Percentiles rank a stretch among this genome's conserved stretches.
phyloP scores from a whole-genome alignment of 1,140 invertebrate genomes.

The Calephelis virginiensis region DNA sequence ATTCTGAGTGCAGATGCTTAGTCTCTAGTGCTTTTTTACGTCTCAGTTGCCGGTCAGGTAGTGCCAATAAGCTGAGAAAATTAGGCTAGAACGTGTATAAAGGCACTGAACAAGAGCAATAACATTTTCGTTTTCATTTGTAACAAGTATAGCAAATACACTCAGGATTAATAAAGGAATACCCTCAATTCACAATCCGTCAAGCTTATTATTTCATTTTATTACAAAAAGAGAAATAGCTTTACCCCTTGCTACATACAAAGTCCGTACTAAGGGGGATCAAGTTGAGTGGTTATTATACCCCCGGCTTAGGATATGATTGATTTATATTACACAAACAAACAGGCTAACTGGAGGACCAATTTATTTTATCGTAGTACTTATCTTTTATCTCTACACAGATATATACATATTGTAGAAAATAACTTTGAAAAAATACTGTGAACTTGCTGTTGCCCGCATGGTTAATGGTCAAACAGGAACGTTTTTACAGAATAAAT shows the following conservation, averaged over 20 bases:
- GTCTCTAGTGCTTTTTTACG: no score
- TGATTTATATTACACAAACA: slow-evolving; percentile 10
- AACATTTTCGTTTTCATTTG: no score
- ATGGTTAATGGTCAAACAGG: no score
- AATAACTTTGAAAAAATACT: no score
- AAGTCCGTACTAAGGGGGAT: slow-evolving; percentile 5
- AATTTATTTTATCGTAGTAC: slow-evolving; percentile 5
- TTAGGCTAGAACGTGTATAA: no score
- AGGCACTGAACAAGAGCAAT: no score
- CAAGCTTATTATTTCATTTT: slow-evolving; percentile 1
- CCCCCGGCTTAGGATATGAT: neutral
- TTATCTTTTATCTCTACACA: neutral
- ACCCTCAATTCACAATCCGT: neutral
- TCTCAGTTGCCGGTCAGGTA: no score
- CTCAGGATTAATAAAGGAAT: neutral
- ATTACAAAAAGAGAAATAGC: neutral
- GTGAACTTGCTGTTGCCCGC: no score
- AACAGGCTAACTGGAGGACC: slow-evolving; percentile 1
- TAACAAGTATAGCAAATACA: neutral
- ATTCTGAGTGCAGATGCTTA: no score
- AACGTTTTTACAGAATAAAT: no score
- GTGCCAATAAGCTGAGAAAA: no score
- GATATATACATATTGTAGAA: neutral
- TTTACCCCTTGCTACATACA: neutral
- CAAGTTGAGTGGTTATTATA: slow-evolving; percentile 4